These are phyloP conservation scores for Drosophila nikananu DNA, from an alignment of 1,140 invertebrate species.

Conservation along the genomic window DNA sequence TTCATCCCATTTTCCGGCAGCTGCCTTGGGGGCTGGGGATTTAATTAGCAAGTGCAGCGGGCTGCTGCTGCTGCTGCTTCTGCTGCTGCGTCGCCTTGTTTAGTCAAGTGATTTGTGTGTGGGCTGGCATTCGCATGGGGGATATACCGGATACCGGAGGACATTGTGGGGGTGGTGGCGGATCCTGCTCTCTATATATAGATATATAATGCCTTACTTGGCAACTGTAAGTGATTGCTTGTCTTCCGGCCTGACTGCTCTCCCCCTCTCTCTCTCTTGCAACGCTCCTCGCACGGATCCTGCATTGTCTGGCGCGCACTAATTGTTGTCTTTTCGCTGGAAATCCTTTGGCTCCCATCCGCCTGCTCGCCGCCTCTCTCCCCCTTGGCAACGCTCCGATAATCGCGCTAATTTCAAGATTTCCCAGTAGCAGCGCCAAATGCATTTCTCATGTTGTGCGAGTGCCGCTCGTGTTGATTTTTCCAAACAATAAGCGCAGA, in stretches of 20 bases:
- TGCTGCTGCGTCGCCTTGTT: conserved; percentile 74
- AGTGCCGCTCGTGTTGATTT: conserved; percentile 69
- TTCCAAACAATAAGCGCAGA: conserved; percentile 82
- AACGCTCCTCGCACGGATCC: conserved; percentile 17
- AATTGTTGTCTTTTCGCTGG: conserved; percentile 62
- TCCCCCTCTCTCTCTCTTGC: neutral
- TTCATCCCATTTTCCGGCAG: conserved; percentile 19
- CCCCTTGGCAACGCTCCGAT: conserved; percentile 79
- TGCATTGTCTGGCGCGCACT: conserved; percentile 56
- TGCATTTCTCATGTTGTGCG: conserved; percentile 68
- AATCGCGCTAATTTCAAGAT: conserved; percentile 85
- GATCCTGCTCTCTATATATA: conserved; percentile 2
- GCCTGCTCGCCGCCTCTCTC: conserved; percentile 8
- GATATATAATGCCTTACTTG: conserved; percentile 41
- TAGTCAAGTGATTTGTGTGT: conserved; percentile 81
- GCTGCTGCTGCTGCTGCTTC: conserved; percentile 45
- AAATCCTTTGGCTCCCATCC: conserved; percentile 31
- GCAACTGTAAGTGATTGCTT: conserved; percentile 78
- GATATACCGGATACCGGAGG: conserved; percentile 8
- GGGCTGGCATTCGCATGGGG: conserved; percentile 38
- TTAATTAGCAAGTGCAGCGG: conserved; percentile 82
- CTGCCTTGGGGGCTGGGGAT: conserved; percentile 68
- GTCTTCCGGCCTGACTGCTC: conserved; percentile 60
- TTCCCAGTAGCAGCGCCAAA: conserved; percentile 77
- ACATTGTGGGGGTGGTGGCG: conserved; percentile 2